A percentile compares a stretch with the other conserved stretches of the same genome.
Conservation (phyloP, 2,888 invertebrate species). For the Melitaea athalia region DNA sequence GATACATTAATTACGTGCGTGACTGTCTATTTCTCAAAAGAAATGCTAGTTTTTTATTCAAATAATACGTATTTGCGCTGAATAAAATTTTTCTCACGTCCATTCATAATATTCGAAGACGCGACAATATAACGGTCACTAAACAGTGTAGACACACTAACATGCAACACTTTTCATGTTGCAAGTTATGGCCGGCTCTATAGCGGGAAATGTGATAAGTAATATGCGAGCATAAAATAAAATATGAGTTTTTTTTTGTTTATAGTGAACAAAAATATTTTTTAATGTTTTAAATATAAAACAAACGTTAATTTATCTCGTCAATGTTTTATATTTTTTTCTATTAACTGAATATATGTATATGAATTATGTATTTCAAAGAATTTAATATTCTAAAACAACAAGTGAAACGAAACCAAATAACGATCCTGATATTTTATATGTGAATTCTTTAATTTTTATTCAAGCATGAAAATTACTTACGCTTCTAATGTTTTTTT, state of each 20-base stretch:
- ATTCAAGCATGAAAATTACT: neutral
- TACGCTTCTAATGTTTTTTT: conserved; percentile 1
- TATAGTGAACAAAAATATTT: neutral
- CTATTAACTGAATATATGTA: too few species aligned
- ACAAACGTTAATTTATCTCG: neutral
- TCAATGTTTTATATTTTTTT: too few species aligned
- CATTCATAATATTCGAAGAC: conserved; percentile 56
- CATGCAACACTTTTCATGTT: conserved; percentile 58
- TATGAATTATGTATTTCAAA: too few species aligned
- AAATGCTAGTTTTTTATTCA: neutral
- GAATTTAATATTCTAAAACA: too few species aligned
- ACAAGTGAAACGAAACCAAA: neutral
- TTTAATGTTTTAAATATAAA: neutral
- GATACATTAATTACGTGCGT: neutral
- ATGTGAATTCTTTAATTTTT: neutral
- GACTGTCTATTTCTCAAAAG: conserved; percentile 2
- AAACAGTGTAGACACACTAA: conserved; percentile 61
- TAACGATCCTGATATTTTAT: neutral
- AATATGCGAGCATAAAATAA: neutral
- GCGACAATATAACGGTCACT: conserved; percentile 65
- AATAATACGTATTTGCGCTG: neutral
- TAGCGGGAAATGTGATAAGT: conserved; percentile 25
- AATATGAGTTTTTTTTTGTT: neutral
- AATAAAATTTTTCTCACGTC: conserved; percentile 59
- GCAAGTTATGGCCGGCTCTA: conserved; percentile 24